Base-by-base conservation (phyloP, 2,888 invertebrate genomes). In the Chalcis sispes region DNA sequence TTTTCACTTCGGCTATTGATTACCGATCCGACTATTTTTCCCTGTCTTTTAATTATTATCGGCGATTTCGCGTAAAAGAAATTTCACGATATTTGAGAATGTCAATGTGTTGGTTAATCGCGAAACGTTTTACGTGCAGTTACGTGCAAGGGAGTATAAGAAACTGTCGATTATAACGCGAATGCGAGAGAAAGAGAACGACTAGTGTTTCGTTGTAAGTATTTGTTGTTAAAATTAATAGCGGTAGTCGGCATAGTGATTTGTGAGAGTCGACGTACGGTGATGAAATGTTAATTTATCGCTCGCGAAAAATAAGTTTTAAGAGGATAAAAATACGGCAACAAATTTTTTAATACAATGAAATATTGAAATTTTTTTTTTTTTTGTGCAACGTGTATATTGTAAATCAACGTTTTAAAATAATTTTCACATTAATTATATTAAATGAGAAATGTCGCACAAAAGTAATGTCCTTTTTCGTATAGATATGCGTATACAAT, bases 241-340 rank as follows among this genome's bases (percentile, higher is more conserved):
- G 36, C 25, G 25, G 5, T 54, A 20, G 42, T 15, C 36, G 59
- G 32, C 8, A 23, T 8, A 32, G 20, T 50, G 25, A n/a, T 15
- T 52, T 20, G 18, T 32, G 18, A 5, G 8, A 42, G 48, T 5
- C 27, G 1, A n/a, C 32, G 13, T 2, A 13, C 46, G 25, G 4
- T 56, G 23, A 48, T 56, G 64, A 72, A 64, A 64, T 32, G 13
- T 46, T 62, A 29, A 71, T 62, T 54, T 70, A 32, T 27, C n/a
- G 13, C n/a, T n/a, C n/a, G n/a, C n/a, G n/a, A n/a, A n/a, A n/a
- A n/a, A n/a, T n/a, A n/a, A n/a, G n/a, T n/a, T n/a, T n/a, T n/a
- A n/a, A n/a, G n/a, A n/a, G n/a, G n/a, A n/a, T n/a, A n/a, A n/a
- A n/a, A n/a, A n/a, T n/a, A n/a, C n/a, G n/a, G n/a, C n/a, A n/a